Evolutionary conservation across 2,888 invertebrate genomes (phyloP), one percentile per base, ranked within the genome.

Genomic region (Pterobdella sp.): DNA sequence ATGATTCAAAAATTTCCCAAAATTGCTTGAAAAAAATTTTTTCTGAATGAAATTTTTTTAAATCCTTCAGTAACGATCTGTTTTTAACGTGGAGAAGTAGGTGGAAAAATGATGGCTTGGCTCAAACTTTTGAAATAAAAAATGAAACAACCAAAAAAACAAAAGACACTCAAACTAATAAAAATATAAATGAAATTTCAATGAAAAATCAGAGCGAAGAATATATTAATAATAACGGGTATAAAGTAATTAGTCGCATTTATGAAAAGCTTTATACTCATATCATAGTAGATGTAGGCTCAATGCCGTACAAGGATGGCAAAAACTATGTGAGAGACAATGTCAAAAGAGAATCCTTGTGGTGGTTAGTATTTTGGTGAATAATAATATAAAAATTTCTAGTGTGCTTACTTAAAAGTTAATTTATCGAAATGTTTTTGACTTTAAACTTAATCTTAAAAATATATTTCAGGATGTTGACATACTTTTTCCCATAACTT

Each of bases 31-130:
- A 14, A 63, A 14, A 63, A 63, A 7, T 29, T 63, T 26, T 14
- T 63, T 29, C 7, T 63, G 4, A 63, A 14, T 29, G n/a, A 14
- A 7, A 26, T 63, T 29, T 63, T 63, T n/a, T 14, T 26, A 14
- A 63, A 14, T n/a, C 63, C 63, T 26, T 32, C 65, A 65, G 65
- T 32, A 65, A 65, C 14, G 35, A 65, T 32, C 65, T 35, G 3
- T 35, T 35, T 10, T 34, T 65, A 18, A 65, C 65, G 32, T 65
- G 32, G 35, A 65, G 35, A 14, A 29, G 65, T 7, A 3, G 35
- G 18, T 35, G 35, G 35, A 35, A 7, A 22, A 65, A 32, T 3
- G 32, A 35, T 32, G 35, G 35, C 22, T 34, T 32, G 35, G 3
- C 14, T 31, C 32, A 32, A 14, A 65, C n/a, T 4, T 65, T 18